Percentiles rank a stretch among this genome's conserved stretches.
phyloP scores from a whole-genome alignment of 2,888 invertebrate genomes.

The Pegoplata infirma region DNA sequence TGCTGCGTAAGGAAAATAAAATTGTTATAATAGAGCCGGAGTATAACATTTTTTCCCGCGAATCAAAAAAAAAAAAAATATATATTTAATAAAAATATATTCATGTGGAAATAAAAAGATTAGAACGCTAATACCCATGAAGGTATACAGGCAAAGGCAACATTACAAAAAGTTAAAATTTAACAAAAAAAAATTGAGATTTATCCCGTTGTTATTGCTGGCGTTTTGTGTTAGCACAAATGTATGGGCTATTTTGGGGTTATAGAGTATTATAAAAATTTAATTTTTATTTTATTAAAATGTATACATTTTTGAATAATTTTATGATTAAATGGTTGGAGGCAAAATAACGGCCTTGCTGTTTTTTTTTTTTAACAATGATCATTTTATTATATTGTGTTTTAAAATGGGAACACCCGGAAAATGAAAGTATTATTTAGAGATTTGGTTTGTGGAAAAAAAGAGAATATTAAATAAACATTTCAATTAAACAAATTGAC shows the following conservation, averaged over 20 bases:
- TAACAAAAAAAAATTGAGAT: conserved; percentile 9
- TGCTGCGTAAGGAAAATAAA: conserved; percentile 27
- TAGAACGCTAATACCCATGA: conserved; percentile 48
- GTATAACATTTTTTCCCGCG: conserved; percentile 12
- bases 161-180: too few species aligned
- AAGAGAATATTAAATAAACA: neutral
- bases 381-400: neutral
- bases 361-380: neutral
- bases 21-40: conserved; percentile 1
- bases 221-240: conserved; percentile 8
- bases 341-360: neutral
- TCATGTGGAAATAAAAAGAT: conserved; percentile 58
- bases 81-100: conserved; percentile 52
- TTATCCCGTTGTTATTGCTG: conserved; percentile 30
- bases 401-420: neutral
- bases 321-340: conserved; percentile 12
- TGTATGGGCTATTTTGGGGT: conserved; percentile 31
- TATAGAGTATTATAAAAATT: conserved; percentile 49
- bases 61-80: conserved; percentile 25
- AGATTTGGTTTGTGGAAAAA: neutral
- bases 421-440: neutral
- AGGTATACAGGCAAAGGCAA: conserved; percentile 31
- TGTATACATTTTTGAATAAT: conserved; percentile 10
- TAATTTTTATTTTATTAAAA: conserved; percentile 54
- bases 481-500: neutral